Evolutionary conservation across 2,113 vertebrate species (phyloP).

Genomic region (Oncorhynchus nerka): DNA sequence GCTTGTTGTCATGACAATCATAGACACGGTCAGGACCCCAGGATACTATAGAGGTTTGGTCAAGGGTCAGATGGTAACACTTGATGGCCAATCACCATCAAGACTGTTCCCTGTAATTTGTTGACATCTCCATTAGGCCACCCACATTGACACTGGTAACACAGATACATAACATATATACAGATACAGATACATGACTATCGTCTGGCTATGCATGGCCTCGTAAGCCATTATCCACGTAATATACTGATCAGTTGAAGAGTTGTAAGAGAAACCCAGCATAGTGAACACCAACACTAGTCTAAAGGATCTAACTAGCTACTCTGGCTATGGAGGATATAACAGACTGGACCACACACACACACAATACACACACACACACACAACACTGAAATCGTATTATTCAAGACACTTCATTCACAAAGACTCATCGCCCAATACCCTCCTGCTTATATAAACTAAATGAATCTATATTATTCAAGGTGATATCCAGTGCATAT

Average conservation of each 20-base stretch:
- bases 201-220: neutral
- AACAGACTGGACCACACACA: neutral
- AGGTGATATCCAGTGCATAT: neutral
- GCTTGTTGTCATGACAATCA: slow-evolving; percentile 27
- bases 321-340: neutral
- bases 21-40: neutral
- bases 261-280: neutral
- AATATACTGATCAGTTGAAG: neutral
- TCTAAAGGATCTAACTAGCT: neutral
- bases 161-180: neutral
- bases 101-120: neutral
- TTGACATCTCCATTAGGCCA: neutral
- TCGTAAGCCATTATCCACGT: neutral
- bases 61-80: neutral
- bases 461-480: neutral
- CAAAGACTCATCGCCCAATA: neutral
- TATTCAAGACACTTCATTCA: neutral
- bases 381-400: neutral
- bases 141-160: neutral
- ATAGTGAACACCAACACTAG: neutral
- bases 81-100: neutral
- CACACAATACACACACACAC: too few relatives aligned
- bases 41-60: neutral
- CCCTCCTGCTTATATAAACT: neutral
- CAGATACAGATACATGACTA: too few relatives aligned